Conservation (phyloP, 1,140 invertebrate genomes). For the Kradibia gibbosae region DNA sequence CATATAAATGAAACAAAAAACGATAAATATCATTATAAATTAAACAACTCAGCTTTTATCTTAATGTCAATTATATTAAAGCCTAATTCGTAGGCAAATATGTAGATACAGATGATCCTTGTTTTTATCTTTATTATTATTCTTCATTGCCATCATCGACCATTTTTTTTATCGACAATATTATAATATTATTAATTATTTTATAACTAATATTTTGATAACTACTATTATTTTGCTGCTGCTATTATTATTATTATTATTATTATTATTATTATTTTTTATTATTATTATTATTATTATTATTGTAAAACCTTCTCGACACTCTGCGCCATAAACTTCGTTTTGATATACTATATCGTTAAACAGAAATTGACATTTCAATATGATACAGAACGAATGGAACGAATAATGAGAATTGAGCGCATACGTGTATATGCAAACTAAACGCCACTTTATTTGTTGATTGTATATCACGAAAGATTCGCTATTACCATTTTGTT, state of each 20-base stretch:
- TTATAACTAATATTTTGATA: constrained; percentile 52
- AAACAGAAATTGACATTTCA: background rate
- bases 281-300: constrained; percentile 40
- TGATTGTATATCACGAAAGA: constrained; percentile 33
- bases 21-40: constrained; percentile 6
- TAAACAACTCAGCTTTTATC: constrained; percentile 29
- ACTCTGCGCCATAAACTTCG: constrained; percentile 39
- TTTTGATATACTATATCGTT: constrained; percentile 15
- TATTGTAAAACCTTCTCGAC: constrained; percentile 40
- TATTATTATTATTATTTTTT: constrained; percentile 50
- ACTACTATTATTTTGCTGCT: constrained; percentile 53
- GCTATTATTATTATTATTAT: constrained; percentile 49
- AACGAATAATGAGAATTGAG: constrained; percentile 33
- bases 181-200: constrained; percentile 51
- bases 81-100: constrained; percentile 40
- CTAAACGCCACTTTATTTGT: constrained; percentile 47
- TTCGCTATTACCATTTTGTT: constrained; percentile 49
- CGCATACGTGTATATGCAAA: constrained; percentile 30
- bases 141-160: constrained; percentile 50
- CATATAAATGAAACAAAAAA: background rate
- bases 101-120: constrained; percentile 61
- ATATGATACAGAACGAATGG: constrained; percentile 8
- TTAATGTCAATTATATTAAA: constrained; percentile 47
- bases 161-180: constrained; percentile 53
- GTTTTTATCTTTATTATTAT: constrained; percentile 57